These are phyloP conservation scores for Polypedilum pembai DNA, from an alignment of 1,140 invertebrate species.

Conservation along the genomic window DNA sequence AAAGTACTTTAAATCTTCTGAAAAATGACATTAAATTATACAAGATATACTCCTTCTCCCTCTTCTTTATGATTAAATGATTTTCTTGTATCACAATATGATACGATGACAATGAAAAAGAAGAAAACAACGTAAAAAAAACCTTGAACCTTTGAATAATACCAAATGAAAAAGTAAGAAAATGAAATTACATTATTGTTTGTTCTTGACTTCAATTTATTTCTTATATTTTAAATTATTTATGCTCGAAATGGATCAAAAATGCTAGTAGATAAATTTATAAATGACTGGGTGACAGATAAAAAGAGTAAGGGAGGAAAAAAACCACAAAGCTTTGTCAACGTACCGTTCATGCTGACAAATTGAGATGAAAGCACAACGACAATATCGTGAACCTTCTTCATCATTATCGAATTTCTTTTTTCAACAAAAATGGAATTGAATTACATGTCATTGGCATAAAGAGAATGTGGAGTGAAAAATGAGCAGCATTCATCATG, in stretches of 20 bases:
- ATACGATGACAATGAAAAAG: not conserved
- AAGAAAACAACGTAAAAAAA: not conserved
- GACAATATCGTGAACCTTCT: not conserved
- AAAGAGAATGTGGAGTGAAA: not conserved
- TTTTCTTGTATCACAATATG: constrained; percentile 9
- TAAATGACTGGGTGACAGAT: too few species aligned
- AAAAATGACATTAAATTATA: not conserved
- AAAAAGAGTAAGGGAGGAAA: too few species aligned
- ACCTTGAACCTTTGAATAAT: not conserved
- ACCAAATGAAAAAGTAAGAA: not conserved
- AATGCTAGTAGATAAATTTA: too few species aligned
- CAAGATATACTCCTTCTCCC: too few species aligned
- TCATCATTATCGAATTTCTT: constrained; percentile 12
- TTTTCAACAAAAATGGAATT: not conserved
- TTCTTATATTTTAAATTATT: too few species aligned
- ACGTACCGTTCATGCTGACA: too few species aligned
- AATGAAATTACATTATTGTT: too few species aligned
- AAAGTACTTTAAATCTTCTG: not conserved
- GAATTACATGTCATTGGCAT: not conserved
- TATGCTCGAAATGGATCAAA: too few species aligned
- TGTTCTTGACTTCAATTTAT: too few species aligned
- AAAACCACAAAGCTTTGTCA: too few species aligned
- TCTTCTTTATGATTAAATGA: not conserved
- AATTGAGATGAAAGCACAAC: too few species aligned
- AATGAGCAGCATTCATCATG: not conserved